Percentiles rank a stretch among this genome's conserved stretches.
Conservation (phyloP, 2,113 vertebrate genomes). For the Cygnus atratus region DNA sequence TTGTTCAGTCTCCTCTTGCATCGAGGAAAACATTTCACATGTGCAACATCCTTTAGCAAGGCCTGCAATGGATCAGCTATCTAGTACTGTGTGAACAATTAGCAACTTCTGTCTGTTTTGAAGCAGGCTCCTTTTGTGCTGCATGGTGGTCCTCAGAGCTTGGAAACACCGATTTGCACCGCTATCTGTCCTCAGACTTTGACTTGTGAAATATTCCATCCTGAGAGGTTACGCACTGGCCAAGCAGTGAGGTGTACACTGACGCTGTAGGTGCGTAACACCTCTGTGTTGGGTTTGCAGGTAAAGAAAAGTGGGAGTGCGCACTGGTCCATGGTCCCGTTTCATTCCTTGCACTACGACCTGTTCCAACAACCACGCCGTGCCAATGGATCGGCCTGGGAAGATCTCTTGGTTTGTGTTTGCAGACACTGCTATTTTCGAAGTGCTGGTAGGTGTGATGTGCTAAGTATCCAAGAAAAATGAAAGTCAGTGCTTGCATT, state of each 20-base stretch:
- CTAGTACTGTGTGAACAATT: not conserved
- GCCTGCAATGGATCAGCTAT: not conserved
- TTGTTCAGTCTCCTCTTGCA: not conserved
- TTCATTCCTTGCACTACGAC: not conserved
- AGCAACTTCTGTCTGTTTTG: not conserved
- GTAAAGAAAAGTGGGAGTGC: not conserved
- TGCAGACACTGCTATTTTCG: not conserved
- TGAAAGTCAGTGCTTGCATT: not conserved
- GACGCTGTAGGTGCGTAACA: too few relatives aligned
- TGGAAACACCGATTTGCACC: not conserved
- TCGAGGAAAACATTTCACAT: not conserved
- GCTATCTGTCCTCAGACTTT: not conserved
- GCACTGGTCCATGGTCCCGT: fast-evolving
- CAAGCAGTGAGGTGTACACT: not conserved
- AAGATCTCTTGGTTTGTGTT: not conserved
- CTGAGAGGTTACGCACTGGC: not conserved
- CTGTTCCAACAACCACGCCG: not conserved
- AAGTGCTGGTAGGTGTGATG: not conserved
- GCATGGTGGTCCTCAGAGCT: not conserved
- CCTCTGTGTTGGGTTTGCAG: not conserved
- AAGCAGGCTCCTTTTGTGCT: not conserved
- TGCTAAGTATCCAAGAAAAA: not conserved
- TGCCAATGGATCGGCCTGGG: not conserved
- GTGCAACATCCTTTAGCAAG: not conserved
- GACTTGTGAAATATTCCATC: not conserved